Base-by-base conservation (phyloP, 2,888 invertebrate species). In the Agriopis aurantiaria region DNA sequence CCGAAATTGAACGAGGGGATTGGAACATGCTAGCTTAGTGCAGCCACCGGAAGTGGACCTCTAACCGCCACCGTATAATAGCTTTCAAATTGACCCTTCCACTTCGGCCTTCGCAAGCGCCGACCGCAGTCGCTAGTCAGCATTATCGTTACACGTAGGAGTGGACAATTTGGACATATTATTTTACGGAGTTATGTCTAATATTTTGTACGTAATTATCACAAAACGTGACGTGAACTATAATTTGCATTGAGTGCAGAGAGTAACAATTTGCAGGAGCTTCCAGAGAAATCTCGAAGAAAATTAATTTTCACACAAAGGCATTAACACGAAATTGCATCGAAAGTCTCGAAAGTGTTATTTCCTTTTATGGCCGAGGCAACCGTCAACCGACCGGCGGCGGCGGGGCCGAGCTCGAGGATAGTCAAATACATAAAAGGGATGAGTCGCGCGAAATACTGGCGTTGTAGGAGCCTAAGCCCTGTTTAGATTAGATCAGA, bases 401-500 rank as follows among this genome's bases (percentile, higher is more conserved):
- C 46, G 81, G 77, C 82, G 85, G 83, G 85, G 80, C 84, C 84
- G 88, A 86, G 87, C 85, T 86, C 84, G 83, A 85, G 89, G 85
- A 91, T 90, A 90, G 92, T 89, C 89, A 88, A 91, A 90, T 90
- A 92, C 91, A 92, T 92, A 91, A 93, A 92, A 91, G 93, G 93
- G 92, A 92, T 90, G 89, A 91, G 89, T 88, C 89, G 90, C 89
- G 91, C 89, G 89, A 91, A 91, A 91, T 91, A 92, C 91, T 91
- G 91, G 87, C 90, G 88, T 90, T 91, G 92, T 91, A 91, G 90
- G 90, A 91, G 91, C 89, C 92, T 92, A 92, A 94, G 92, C 92
- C 89, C 90, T 91, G 93, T 93, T 94, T 93, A 94, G 93, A 94
- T 94, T 94, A 93, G 93, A 94, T 93, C 93, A 93, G 93, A 91